These are phyloP conservation scores for Pagrus major DNA, from an alignment of 2,113 vertebrate species.

Conservation along the genomic window DNA sequence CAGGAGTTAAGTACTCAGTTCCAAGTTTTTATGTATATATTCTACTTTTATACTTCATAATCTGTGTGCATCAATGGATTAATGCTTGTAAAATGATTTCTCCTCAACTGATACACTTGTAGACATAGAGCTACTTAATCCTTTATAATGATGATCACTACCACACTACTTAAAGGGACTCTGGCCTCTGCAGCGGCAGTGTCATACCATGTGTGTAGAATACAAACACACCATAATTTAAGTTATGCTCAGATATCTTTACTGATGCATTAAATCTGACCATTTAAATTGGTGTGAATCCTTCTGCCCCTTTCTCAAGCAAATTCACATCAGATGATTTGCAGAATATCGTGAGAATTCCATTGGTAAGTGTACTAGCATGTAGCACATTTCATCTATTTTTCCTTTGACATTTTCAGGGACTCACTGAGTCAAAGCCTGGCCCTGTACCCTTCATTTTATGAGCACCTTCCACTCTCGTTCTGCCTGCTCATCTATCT, in stretches of 20 bases:
- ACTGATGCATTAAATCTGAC: background rate
- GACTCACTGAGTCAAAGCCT: slow-evolving; percentile 24
- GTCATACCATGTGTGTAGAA: background rate
- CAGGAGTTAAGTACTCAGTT: slow-evolving; percentile 1
- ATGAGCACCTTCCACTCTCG: slow-evolving; percentile 34
- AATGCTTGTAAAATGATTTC: background rate
- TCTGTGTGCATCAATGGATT: background rate
- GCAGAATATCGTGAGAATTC: slow-evolving; percentile 11
- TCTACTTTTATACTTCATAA: background rate
- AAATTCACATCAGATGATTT: slow-evolving; percentile 10
- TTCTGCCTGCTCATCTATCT: slow-evolving; percentile 17
- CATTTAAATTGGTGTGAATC: background rate
- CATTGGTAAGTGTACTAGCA: background rate
- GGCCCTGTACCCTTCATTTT: slow-evolving; percentile 4
- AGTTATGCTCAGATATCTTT: background rate
- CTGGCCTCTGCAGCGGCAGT: background rate
- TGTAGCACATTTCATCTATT: slow-evolving; percentile 12
- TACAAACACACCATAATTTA: background rate
- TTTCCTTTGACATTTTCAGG: slow-evolving; percentile 46
- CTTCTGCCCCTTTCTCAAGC: background rate
- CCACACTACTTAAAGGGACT: background rate
- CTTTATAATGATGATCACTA: background rate
- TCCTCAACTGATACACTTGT: background rate
- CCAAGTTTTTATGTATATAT: background rate
- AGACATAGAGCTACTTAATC: background rate